Percentiles rank a stretch among this genome's conserved stretches.
phyloP scores from a whole-genome alignment of 2,113 vertebrate genomes.

The Melanocharis versteri region DNA sequence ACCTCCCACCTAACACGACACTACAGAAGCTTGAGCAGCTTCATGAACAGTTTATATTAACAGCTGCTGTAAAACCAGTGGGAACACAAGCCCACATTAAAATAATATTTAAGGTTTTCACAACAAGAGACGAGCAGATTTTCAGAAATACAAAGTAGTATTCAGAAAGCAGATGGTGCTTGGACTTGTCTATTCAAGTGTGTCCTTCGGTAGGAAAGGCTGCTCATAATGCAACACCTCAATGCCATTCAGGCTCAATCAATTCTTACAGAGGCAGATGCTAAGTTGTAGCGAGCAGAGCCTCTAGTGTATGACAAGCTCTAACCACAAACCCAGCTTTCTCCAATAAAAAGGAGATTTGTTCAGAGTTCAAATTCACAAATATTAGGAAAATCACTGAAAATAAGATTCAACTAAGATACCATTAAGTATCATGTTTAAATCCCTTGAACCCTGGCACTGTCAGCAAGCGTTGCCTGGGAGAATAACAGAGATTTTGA shows the following conservation, averaged over 20 bases:
- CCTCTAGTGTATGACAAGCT: neutral
- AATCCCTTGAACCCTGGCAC: neutral
- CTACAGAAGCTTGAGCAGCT: neutral
- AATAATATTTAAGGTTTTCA: neutral
- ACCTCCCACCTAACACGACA: neutral
- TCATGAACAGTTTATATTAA: neutral
- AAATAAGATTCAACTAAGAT: neutral
- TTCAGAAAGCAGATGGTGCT: neutral
- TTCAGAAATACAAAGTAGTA: neutral
- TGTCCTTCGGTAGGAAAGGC: neutral
- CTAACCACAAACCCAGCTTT: neutral
- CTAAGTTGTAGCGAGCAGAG: neutral
- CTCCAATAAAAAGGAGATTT: neutral
- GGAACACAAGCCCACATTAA: neutral
- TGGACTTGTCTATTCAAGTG: neutral
- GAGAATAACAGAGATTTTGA: neutral
- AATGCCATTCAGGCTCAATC: neutral
- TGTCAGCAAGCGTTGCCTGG: neutral
- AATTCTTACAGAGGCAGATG: neutral
- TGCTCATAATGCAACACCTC: neutral
- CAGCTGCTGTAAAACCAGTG: constrained; percentile 26
- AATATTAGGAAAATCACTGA: neutral
- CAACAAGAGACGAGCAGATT: neutral
- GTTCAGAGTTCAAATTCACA: neutral
- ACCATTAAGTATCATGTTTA: neutral